Base-by-base conservation (phyloP, 2,113 vertebrate genomes). In the Atrichornis clamosus region DNA sequence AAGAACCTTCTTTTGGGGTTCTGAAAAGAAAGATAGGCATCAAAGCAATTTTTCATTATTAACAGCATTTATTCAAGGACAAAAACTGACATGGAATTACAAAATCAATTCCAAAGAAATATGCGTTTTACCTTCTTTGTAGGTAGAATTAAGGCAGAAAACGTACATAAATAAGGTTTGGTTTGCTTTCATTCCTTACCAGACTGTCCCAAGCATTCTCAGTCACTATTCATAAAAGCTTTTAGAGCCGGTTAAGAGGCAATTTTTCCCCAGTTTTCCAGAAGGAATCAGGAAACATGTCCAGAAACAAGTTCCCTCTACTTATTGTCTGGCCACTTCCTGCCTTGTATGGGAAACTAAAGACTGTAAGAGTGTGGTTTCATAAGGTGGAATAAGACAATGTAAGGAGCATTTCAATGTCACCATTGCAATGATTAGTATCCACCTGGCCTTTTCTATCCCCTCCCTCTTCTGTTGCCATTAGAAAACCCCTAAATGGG, bases 1-100 rank as follows among this genome's bases (percentile, higher is more conserved):
- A 98, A 27, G 93, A 73, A 65, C 60, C 64, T 20, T 95, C 95
- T 97, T 97, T 93, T 50, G 72, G n/a, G 37, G 95, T 89, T 97
- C 99, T 99, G 93, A 55, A 82, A 96, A 93, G n/a, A 76, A 32
- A 65, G 7, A 47, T 1, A 23, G 85, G 49, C 17, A 59, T 39
- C 47, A 65, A 64, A 69, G 26, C 21, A 10, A 46, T 84, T n/a
- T 80, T 39, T 87, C 69, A 50, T 22, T 53, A 58, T 4, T 13
- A 55, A 62, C 22, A 64, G 58, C 12, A 41, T 21, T 92, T 30
- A 63, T 41, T 2, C 1, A 6, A 76, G 42, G 22, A 9, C n/a
- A 41, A 73, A 79, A 62, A 62, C 9, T 0, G 1, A 11, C 2
- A 3, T 10, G 11, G 8, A 73, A 70, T 73, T 24, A 47, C 10